phyloP scores from a whole-genome alignment of 2,797 vertebrate species.

The Heterohyrax brucei region DNA sequence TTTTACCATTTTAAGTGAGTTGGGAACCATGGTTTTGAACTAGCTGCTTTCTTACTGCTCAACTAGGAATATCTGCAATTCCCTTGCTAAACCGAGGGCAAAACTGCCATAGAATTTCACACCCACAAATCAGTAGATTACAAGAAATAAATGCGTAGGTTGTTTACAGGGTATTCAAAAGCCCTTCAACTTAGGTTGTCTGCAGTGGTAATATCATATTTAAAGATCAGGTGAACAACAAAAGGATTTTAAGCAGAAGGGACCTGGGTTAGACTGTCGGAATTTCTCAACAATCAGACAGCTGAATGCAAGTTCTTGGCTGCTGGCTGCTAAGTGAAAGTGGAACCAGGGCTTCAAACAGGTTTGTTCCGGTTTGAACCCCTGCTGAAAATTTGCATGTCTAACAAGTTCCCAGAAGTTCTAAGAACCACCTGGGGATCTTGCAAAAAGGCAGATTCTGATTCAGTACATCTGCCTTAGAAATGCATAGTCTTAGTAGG shows the following conservation, averaged over 20 bases:
- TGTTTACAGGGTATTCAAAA: constrained; percentile 72
- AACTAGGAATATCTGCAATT: constrained; percentile 26
- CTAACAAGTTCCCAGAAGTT: no score
- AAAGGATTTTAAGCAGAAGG: constrained; percentile 67
- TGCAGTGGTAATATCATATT: constrained; percentile 52
- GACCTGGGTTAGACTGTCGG: background rate
- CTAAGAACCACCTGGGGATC: no score
- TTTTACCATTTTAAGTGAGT: constrained; percentile 60
- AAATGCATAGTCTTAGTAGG: no score
- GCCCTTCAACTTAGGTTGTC: constrained; percentile 59
- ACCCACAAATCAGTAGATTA: constrained; percentile 29
- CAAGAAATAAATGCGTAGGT: constrained; percentile 57
- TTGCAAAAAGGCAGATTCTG: no score
- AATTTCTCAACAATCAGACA: constrained; percentile 10
- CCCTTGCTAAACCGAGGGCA: constrained; percentile 59
- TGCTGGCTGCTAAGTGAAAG: background rate
- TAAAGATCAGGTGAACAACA: constrained; percentile 66
- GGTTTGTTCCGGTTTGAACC: no score
- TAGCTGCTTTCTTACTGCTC: constrained; percentile 72
- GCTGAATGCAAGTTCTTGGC: background rate
- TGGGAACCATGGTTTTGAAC: constrained; percentile 54
- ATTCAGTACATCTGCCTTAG: no score
- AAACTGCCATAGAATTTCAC: constrained; percentile 62
- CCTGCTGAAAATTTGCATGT: no score
- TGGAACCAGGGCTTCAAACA: no score